Evolutionary conservation across 2,113 vertebrate genomes (phyloP).

Genomic region (Mus pahari): DNA sequence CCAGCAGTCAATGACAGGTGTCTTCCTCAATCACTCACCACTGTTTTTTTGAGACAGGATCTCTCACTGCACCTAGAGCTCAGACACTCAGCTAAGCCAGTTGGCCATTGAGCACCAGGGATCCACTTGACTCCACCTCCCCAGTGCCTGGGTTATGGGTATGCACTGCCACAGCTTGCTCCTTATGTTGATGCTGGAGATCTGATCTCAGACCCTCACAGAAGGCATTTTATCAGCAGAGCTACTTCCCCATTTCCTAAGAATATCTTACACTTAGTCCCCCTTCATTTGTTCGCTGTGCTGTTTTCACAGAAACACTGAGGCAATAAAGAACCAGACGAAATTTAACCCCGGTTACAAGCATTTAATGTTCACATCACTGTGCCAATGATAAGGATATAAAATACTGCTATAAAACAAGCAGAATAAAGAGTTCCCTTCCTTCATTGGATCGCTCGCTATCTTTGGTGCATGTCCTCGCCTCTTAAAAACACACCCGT

Average conservation of each 20-base stretch:
- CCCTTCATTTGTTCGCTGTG: not conserved
- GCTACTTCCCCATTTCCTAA: not conserved
- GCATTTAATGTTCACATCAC: conserved; percentile 57
- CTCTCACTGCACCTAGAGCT: not conserved
- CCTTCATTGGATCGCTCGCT: not conserved
- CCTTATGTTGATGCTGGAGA: not conserved
- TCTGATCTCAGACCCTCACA: too few relatives aligned
- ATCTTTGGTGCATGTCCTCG: conserved; percentile 29
- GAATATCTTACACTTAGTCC: not conserved
- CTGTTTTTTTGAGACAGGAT: not conserved
- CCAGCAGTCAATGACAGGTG: not conserved
- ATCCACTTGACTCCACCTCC: not conserved
- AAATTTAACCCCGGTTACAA: conserved; percentile 7
- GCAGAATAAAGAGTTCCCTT: not conserved
- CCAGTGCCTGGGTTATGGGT: not conserved
- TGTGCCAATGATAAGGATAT: conserved; percentile 19
- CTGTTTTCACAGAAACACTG: not conserved
- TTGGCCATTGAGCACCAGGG: not conserved
- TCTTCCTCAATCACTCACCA: not conserved
- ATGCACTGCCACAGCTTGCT: too few relatives aligned
- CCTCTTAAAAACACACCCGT: not conserved
- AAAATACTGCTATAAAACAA: conserved; percentile 49
- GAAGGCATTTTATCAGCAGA: not conserved
- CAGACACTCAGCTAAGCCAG: not conserved
- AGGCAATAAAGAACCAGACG: not conserved